Evolutionary conservation across 1,140 invertebrate species (phyloP).

Genomic region (Cryptotermes secundus): DNA sequence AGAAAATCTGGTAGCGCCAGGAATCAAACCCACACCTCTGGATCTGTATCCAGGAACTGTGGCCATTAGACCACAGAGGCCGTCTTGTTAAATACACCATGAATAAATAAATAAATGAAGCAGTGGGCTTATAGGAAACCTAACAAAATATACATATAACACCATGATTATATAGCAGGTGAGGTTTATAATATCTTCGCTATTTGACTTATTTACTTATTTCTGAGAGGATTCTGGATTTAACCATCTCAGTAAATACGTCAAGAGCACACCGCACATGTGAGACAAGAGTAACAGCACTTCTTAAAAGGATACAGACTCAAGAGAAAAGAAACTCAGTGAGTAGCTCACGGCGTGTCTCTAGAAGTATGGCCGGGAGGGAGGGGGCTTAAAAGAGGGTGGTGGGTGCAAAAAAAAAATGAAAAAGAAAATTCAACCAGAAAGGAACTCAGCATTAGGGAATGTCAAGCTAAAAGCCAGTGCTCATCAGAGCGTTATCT

Average conservation of each 20-base stretch:
- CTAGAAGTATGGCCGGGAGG: neutral
- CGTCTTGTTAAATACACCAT: too few relatives aligned
- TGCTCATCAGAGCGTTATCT: constrained; percentile 18
- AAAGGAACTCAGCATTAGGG: constrained; percentile 19
- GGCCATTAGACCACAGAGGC: too few relatives aligned
- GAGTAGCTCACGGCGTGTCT: neutral
- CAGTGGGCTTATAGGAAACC: too few relatives aligned
- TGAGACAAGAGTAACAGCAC: neutral
- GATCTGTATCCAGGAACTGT: too few relatives aligned
- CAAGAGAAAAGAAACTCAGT: neutral
- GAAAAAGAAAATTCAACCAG: constrained; percentile 13
- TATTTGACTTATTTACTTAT: neutral
- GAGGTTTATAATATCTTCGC: neutral
- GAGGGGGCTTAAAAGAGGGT: neutral
- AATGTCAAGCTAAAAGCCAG: constrained; percentile 1
- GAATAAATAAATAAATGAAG: too few relatives aligned
- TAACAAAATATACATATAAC: too few relatives aligned
- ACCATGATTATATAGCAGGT: neutral
- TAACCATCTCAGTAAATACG: constrained; percentile 7
- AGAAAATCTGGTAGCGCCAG: too few relatives aligned
- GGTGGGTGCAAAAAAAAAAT: constrained; percentile 17
- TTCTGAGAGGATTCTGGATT: neutral
- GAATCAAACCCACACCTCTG: too few relatives aligned
- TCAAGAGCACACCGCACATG: neutral
- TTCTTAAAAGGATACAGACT: neutral